These are phyloP conservation scores for Arizona elegans DNA, from an alignment of 2,113 vertebrate genomes.

Conservation along the genomic window DNA sequence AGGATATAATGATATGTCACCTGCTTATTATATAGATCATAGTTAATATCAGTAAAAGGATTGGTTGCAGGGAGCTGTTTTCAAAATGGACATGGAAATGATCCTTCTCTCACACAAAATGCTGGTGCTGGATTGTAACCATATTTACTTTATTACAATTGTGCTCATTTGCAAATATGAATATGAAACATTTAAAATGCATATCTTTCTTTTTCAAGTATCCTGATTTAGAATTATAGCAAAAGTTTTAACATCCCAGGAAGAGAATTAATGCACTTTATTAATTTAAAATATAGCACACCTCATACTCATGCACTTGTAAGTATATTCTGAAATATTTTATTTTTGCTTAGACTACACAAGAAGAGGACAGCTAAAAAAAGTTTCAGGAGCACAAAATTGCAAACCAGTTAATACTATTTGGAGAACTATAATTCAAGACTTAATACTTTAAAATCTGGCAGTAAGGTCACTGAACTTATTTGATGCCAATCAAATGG, in stretches of 20 bases:
- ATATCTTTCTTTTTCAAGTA: neutral
- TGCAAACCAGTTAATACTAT: constrained; percentile 5
- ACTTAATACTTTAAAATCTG: constrained; percentile 9
- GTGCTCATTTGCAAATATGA: neutral
- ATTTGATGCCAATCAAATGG: neutral
- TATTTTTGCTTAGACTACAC: neutral
- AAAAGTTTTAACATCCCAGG: neutral
- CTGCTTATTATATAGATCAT: neutral
- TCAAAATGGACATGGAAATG: neutral
- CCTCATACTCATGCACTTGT: neutral
- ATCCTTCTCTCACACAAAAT: neutral
- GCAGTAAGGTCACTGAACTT: constrained; percentile 7
- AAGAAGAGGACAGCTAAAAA: constrained; percentile 4
- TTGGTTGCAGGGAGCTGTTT: neutral
- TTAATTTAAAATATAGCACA: neutral
- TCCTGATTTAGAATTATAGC: neutral
- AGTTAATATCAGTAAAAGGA: neutral
- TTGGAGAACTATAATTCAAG: constrained; percentile 30
- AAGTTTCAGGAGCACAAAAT: neutral
- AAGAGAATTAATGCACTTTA: neutral
- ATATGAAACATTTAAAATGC: neutral
- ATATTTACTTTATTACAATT: neutral
- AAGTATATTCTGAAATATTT: neutral
- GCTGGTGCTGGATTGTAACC: neutral
- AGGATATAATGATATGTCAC: neutral